Conservation (phyloP, 92 coral and sea anemone genomes). For the Paramuricea clavata region DNA sequence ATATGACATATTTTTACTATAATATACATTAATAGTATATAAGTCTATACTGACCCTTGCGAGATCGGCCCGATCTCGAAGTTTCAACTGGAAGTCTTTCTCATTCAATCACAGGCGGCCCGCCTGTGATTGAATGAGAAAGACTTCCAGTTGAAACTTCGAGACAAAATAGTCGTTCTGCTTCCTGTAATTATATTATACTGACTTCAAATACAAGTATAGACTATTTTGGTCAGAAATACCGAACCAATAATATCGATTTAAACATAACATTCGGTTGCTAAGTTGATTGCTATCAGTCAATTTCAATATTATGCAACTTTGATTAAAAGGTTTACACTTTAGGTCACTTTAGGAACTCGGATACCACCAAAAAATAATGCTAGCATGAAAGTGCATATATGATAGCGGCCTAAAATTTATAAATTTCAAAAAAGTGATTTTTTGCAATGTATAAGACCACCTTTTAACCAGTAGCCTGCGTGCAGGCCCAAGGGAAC, state of each 20-base stretch:
- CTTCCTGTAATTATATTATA: background rate
- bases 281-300: background rate
- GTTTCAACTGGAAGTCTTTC: background rate
- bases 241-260: background rate
- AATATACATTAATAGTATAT: too few relatives aligned
- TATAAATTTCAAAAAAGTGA: background rate
- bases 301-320: background rate
- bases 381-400: constrained; percentile 2
- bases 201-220: background rate
- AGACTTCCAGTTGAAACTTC: background rate
- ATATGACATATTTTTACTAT: too few relatives aligned
- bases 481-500: too few relatives aligned
- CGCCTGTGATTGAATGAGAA: too few relatives aligned
- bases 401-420: background rate
- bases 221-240: background rate
- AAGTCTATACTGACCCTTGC: background rate
- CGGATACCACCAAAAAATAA: background rate
- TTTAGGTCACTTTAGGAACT: background rate
- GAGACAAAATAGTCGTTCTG: background rate
- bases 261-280: background rate
- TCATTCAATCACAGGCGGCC: too few relatives aligned
- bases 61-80: too few relatives aligned
- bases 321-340: background rate
- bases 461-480: too few relatives aligned
- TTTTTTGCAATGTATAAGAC: background rate